phyloP scores from a whole-genome alignment of 2,113 vertebrate species.

The Nipponia nippon region DNA sequence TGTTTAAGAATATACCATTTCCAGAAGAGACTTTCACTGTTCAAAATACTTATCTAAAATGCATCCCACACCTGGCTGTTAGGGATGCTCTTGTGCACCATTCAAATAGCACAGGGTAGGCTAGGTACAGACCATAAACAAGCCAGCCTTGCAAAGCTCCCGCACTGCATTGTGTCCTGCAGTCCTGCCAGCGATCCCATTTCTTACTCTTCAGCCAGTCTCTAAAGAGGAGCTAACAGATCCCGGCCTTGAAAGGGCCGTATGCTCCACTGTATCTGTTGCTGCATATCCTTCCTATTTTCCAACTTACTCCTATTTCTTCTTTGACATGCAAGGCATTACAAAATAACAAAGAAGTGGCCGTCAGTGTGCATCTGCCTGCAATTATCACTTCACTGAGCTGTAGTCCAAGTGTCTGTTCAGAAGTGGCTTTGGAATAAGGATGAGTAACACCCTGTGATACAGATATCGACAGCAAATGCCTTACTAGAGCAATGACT shows the following conservation, averaged over 20 bases:
- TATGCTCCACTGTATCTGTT: neutral
- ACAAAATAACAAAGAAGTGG: neutral
- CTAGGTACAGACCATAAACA: neutral
- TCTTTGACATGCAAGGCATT: neutral
- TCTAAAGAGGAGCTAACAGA: neutral
- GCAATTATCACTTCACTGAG: neutral
- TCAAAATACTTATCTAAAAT: neutral
- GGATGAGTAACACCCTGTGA: neutral
- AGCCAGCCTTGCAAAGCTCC: neutral
- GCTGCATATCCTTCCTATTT: neutral
- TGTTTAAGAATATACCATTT: neutral
- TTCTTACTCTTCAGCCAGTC: neutral
- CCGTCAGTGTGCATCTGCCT: neutral
- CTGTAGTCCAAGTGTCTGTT: neutral
- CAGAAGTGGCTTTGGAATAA: neutral
- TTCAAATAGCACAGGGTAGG: neutral
- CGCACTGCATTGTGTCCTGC: fast-evolving
- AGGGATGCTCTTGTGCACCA: neutral
- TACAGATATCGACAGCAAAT: neutral
- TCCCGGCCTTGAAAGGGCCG: neutral
- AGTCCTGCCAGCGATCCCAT: neutral
- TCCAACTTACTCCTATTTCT: neutral
- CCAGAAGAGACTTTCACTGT: neutral
- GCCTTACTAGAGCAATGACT: neutral
- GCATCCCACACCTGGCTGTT: neutral